Evolutionary conservation across 2,888 invertebrate genomes (phyloP).

Genomic region (Erebia palarica): DNA sequence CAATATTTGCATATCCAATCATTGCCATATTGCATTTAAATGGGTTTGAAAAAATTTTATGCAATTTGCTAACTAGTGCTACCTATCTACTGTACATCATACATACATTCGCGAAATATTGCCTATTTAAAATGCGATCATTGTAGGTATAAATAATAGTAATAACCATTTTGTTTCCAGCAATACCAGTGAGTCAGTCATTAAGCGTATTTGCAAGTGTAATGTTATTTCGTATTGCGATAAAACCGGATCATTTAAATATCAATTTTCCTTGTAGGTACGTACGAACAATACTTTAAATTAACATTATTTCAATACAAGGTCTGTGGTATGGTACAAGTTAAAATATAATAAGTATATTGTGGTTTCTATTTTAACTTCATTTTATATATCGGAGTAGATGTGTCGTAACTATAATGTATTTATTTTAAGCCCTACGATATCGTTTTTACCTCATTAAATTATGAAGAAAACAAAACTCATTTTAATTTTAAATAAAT

Average conservation of each 20-base stretch:
- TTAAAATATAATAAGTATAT: not conserved
- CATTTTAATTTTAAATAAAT: not conserved
- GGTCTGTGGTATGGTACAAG: slow-evolving; percentile 20
- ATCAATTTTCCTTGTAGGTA: slow-evolving; percentile 30
- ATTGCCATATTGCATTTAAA: too few species aligned
- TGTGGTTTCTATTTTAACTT: not conserved
- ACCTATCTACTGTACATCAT: not conserved
- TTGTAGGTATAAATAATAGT: slow-evolving; percentile 12
- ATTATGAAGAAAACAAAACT: too few species aligned
- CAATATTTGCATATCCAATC: too few species aligned
- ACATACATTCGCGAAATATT: slow-evolving; percentile 2
- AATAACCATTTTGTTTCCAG: slow-evolving; percentile 21
- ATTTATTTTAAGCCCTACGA: too few species aligned
- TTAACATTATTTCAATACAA: slow-evolving; percentile 23
- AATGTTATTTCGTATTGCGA: slow-evolving; percentile 34
- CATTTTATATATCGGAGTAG: not conserved
- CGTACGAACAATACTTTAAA: slow-evolving; percentile 23
- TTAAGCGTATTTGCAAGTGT: slow-evolving; percentile 29
- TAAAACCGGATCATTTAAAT: slow-evolving; percentile 30
- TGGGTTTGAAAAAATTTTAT: too few species aligned
- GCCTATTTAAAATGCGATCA: not conserved
- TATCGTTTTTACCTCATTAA: too few species aligned
- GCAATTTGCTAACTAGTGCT: too few species aligned
- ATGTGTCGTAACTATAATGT: too few species aligned
- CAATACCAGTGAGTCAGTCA: slow-evolving; percentile 28